These are phyloP conservation scores for Eulemur mongoz DNA, from an alignment of 2,797 vertebrate species.

Conservation along the genomic window DNA sequence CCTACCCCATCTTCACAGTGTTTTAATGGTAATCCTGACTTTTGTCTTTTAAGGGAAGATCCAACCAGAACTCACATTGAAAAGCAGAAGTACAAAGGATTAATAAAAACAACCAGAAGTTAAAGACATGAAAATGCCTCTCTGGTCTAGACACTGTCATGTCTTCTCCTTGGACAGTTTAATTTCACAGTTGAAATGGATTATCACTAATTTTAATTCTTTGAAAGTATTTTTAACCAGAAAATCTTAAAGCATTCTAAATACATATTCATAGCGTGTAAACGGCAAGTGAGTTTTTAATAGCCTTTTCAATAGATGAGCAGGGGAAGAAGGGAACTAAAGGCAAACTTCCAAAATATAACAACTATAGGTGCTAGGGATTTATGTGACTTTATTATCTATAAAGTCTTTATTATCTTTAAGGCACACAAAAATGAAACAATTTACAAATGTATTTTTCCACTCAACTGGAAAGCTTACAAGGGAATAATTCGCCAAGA, in stretches of 20 bases:
- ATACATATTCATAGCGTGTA: not conserved
- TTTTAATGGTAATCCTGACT: conserved; percentile 14
- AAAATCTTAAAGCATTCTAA: conserved; percentile 38
- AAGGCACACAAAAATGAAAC: not conserved
- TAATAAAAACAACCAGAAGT: not conserved
- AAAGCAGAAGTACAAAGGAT: not conserved
- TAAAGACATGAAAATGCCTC: not conserved
- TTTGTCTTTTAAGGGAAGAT: not conserved
- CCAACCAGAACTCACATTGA: not conserved
- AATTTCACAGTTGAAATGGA: not conserved
- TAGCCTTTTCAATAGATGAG: not conserved
- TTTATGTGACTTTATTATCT: not conserved
- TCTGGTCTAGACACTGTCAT: not conserved
- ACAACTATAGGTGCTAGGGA: not conserved
- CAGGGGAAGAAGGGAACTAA: not conserved
- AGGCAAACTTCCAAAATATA: not conserved
- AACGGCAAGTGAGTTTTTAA: not conserved
- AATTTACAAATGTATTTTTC: not conserved
- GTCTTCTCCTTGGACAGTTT: not conserved
- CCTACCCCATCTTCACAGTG: not conserved
- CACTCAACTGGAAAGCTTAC: not conserved
- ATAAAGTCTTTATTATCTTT: not conserved
- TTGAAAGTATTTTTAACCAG: conserved; percentile 41
- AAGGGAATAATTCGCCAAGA: not conserved
- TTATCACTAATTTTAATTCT: not conserved